Conservation (phyloP, 2,113 vertebrate genomes). For the Semnornis frantzii region DNA sequence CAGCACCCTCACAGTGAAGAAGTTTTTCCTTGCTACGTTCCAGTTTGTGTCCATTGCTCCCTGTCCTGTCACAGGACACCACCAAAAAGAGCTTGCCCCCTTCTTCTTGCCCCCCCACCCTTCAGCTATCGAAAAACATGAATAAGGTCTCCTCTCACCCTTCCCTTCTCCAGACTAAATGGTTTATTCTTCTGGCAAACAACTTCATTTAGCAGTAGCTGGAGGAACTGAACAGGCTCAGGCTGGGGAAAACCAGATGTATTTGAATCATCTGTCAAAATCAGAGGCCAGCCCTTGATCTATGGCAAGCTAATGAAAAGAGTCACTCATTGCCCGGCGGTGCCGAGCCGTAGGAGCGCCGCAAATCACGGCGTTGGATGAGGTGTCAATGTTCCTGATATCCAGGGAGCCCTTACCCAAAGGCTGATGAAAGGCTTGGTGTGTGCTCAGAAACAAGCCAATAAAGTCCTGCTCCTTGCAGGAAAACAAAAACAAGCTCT, state of each 20-base stretch:
- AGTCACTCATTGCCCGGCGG: constrained; percentile 60
- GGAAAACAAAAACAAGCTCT: constrained; percentile 60
- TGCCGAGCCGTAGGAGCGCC: neutral
- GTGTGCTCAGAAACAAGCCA: constrained; percentile 32
- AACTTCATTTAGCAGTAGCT: constrained; percentile 52
- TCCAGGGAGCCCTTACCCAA: neutral
- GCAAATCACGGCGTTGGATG: constrained; percentile 39
- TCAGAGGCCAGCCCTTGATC: constrained; percentile 53
- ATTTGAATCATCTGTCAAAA: constrained; percentile 69
- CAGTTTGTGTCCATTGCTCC: too few relatives aligned
- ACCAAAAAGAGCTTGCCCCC: too few relatives aligned
- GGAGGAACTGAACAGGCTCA: constrained; percentile 28
- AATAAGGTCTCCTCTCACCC: too few relatives aligned
- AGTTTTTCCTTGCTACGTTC: too few relatives aligned
- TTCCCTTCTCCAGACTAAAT: too few relatives aligned
- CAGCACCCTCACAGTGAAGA: too few relatives aligned
- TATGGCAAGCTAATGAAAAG: constrained; percentile 66
- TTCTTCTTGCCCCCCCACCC: too few relatives aligned
- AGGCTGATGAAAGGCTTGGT: constrained; percentile 51
- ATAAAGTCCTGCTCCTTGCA: constrained; percentile 23
- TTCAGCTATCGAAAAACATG: too few relatives aligned
- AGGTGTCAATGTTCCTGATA: constrained; percentile 66
- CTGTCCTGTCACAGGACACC: too few relatives aligned
- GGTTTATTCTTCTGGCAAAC: constrained; percentile 69
- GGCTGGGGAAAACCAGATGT: constrained; percentile 69